phyloP scores from a whole-genome alignment of 2,113 vertebrate genomes.

The Oncorhynchus mykiss region DNA sequence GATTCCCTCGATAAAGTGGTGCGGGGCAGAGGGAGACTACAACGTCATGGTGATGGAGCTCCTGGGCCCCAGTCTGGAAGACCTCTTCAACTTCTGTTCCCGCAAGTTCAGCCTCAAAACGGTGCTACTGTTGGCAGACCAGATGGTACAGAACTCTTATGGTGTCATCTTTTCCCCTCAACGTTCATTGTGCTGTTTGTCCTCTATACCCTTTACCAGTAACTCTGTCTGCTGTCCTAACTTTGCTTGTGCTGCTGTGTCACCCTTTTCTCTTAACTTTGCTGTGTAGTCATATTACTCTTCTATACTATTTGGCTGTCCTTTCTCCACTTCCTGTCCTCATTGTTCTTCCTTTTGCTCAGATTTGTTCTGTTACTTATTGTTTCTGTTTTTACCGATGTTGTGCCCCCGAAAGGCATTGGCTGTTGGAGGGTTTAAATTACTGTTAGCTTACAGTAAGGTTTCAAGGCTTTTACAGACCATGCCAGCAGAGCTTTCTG shows the following conservation, averaged over 20 bases:
- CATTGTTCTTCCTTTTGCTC: background rate
- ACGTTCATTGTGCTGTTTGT: background rate
- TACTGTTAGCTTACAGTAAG: background rate
- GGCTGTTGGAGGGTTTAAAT: background rate
- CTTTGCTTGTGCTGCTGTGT: background rate
- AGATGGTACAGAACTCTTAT: conserved; percentile 81
- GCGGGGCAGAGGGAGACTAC: conserved; percentile 95
- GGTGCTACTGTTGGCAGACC: conserved; percentile 92
- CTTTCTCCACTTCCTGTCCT: background rate
- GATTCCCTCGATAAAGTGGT: conserved; percentile 98
- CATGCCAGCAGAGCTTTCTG: background rate
- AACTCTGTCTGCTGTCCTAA: background rate
- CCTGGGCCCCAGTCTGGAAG: conserved; percentile 92
- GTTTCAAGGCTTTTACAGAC: background rate
- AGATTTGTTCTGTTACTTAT: background rate
- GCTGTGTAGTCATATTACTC: background rate
- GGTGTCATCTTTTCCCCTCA: background rate
- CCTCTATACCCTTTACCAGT: background rate
- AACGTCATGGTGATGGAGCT: conserved; percentile 99
- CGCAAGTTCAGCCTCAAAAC: conserved; percentile 98
- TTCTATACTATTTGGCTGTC: background rate
- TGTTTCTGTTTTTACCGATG: background rate
- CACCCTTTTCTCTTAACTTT: conserved; percentile 8
- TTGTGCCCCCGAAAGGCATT: background rate
- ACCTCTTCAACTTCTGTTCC: conserved; percentile 98